These are phyloP conservation scores for Thrips palmi DNA, from an alignment of 1,140 invertebrate species.

Conservation along the genomic window DNA sequence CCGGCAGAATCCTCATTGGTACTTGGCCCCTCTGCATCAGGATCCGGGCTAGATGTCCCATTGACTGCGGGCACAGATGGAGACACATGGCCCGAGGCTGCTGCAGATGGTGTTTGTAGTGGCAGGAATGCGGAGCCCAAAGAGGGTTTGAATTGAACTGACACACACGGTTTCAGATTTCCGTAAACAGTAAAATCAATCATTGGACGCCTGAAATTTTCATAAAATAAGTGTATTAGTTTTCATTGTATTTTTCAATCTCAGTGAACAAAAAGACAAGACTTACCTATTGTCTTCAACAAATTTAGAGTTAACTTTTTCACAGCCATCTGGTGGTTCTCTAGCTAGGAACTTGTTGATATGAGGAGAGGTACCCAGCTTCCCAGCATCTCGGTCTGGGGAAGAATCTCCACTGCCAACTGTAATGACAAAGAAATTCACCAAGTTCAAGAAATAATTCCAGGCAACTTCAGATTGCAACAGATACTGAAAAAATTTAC, in stretches of 20 bases:
- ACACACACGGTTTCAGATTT: slow-evolving; percentile 39
- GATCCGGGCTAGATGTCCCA: too few species aligned
- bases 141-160: slow-evolving; percentile 61
- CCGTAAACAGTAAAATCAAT: slow-evolving; percentile 21
- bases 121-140: slow-evolving; percentile 66
- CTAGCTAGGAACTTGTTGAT: slow-evolving; percentile 67
- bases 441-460: background rate
- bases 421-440: slow-evolving; percentile 17
- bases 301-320: slow-evolving; percentile 49
- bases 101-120: too few species aligned
- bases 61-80: too few species aligned
- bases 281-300: slow-evolving; percentile 38
- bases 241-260: background rate
- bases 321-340: slow-evolving; percentile 75
- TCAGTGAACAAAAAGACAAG: slow-evolving; percentile 16
- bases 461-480: slow-evolving; percentile 1
- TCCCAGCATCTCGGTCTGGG: slow-evolving; percentile 31
- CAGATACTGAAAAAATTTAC: slow-evolving; percentile 8
- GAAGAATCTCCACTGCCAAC: slow-evolving; percentile 37
- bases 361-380: slow-evolving; percentile 53
- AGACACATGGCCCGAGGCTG: too few species aligned
- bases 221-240: background rate
- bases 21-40: too few species aligned
- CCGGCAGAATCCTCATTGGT: too few species aligned
- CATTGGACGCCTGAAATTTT: slow-evolving; percentile 25